A percentile compares a stretch with the other conserved stretches of the same genome.
These are phyloP conservation scores for Vollenhovia emeryi DNA, from an alignment of 1,140 invertebrate genomes.

Conservation along the genomic window DNA sequence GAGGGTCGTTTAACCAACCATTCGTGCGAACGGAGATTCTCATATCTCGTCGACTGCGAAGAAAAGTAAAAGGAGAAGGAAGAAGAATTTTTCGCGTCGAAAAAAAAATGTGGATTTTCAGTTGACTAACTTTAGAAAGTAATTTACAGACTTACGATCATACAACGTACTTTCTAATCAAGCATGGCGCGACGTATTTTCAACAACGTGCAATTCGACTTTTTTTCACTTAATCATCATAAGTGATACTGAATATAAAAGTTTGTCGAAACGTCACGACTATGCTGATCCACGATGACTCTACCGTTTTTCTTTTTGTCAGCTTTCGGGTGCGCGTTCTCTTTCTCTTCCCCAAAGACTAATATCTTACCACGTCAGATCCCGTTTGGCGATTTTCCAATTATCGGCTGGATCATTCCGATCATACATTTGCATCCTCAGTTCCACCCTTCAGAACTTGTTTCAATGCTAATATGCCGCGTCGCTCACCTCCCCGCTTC, in stretches of 20 bases:
- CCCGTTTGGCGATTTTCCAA: conserved; percentile 73
- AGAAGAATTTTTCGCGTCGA: neutral
- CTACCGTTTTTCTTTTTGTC: neutral
- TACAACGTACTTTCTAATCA: conserved; percentile 9
- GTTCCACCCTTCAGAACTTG: conserved; percentile 67
- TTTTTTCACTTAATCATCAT: conserved; percentile 53
- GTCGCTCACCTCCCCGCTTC: conserved; percentile 20
- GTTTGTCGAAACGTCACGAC: conserved; percentile 35
- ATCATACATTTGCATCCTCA: conserved; percentile 68
- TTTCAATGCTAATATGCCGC: conserved; percentile 74
- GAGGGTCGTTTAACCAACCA: conserved; percentile 13
- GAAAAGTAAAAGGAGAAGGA: neutral
- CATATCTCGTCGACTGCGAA: neutral
- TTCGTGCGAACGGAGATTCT: conserved; percentile 25
- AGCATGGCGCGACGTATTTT: neutral
- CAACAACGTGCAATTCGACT: neutral
- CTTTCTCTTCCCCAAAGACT: conserved; percentile 30
- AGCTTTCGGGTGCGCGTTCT: neutral
- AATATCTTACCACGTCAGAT: conserved; percentile 57
- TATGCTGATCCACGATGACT: conserved; percentile 45
- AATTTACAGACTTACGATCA: conserved; percentile 17
- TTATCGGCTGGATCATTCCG: conserved; percentile 72
- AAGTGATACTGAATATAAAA: conserved; percentile 63
- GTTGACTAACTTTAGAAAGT: neutral
- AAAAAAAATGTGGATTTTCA: neutral